Evolutionary conservation across 1,140 invertebrate genomes (phyloP).

Genomic region (Oncopeltus fasciatus): DNA sequence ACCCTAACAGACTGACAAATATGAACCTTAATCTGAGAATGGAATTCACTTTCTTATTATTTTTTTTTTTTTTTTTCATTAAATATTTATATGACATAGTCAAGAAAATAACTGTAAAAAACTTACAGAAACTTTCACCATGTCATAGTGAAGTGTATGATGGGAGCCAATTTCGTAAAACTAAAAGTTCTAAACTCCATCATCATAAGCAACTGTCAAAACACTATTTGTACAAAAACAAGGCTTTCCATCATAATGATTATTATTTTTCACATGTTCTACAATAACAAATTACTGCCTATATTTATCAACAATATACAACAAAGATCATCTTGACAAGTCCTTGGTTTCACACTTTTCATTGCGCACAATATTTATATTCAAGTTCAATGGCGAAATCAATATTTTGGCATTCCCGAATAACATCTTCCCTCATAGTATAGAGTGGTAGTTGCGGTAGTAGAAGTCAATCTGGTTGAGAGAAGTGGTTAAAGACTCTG

Average conservation of each 20-base stretch:
- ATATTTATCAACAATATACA: slow-evolving; percentile 6
- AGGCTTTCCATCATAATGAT: slow-evolving; percentile 5
- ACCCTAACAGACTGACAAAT: neutral
- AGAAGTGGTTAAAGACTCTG: neutral
- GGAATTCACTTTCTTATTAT: neutral
- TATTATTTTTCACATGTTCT: neutral
- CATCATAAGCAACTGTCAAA: neutral
- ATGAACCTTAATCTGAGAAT: slow-evolving; percentile 6
- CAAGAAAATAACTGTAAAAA: neutral
- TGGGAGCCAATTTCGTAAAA: neutral
- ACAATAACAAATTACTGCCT: slow-evolving; percentile 1
- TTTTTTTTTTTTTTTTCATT: too few species aligned
- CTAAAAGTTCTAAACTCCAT: slow-evolving; percentile 2
- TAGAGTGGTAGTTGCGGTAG: neutral
- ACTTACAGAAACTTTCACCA: neutral
- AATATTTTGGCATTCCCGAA: neutral
- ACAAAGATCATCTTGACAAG: neutral
- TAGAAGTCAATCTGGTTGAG: neutral
- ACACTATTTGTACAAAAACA: slow-evolving; percentile 9
- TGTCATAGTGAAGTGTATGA: neutral
- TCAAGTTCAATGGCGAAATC: neutral
- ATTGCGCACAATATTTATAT: neutral
- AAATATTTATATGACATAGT: slow-evolving; percentile 1
- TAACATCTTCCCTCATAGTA: neutral
- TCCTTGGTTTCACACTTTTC: neutral